Evolutionary conservation across 2,888 invertebrate genomes (phyloP).

Genomic region (Brenthis ino): DNA sequence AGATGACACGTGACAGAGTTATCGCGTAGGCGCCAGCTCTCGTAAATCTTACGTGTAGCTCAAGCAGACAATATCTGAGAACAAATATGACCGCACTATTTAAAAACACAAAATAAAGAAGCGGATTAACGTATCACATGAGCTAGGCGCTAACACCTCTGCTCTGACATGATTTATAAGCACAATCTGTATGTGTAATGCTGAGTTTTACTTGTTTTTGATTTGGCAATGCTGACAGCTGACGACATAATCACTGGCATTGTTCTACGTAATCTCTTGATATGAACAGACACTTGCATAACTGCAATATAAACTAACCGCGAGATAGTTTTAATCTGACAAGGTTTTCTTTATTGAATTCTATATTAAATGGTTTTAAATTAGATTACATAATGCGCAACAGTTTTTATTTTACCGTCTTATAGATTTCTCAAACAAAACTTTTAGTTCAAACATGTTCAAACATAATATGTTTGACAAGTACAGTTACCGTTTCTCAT

Average conservation of each 20-base stretch:
- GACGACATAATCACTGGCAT: slow-evolving; percentile 77
- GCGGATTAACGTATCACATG: slow-evolving; percentile 79
- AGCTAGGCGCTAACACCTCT: slow-evolving; percentile 63
- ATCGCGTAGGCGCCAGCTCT: slow-evolving; percentile 76
- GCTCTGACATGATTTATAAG: slow-evolving; percentile 74
- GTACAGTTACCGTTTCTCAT: slow-evolving; percentile 55
- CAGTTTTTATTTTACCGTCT: neutral
- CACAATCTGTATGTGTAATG: slow-evolving; percentile 68
- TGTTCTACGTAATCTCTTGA: slow-evolving; percentile 77
- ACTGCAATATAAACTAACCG: slow-evolving; percentile 68
- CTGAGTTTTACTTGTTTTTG: slow-evolving; percentile 69
- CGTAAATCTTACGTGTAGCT: slow-evolving; percentile 74
- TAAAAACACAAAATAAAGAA: slow-evolving; percentile 81
- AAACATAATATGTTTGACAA: slow-evolving; percentile 11
- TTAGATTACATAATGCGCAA: neutral
- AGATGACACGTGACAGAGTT: slow-evolving; percentile 78
- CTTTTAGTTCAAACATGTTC: slow-evolving; percentile 22
- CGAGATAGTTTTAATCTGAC: slow-evolving; percentile 70
- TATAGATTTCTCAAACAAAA: neutral
- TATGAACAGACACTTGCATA: slow-evolving; percentile 76
- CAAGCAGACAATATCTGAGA: slow-evolving; percentile 77
- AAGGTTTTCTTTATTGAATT: slow-evolving; percentile 72
- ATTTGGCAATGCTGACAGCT: slow-evolving; percentile 79
- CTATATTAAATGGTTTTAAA: slow-evolving; percentile 40
- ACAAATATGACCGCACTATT: slow-evolving; percentile 80